Conservation (phyloP, 2,113 vertebrate species). For the Salvelinus namaycush region DNA sequence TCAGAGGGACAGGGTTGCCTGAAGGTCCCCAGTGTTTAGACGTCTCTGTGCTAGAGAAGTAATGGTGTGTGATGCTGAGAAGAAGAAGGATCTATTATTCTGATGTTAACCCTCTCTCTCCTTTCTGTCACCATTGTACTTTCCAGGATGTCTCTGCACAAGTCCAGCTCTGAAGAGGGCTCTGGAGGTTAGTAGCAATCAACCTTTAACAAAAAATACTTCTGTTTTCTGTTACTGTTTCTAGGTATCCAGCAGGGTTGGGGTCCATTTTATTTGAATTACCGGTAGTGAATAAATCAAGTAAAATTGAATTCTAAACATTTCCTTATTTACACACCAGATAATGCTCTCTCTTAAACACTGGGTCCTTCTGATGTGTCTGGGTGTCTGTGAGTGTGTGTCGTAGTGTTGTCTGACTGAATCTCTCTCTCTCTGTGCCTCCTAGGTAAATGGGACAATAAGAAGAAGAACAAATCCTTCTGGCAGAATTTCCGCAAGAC, state of each 20-base stretch:
- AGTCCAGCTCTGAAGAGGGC: slow-evolving; percentile 91
- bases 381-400: slow-evolving; percentile 33
- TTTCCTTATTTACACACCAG: too few species aligned
- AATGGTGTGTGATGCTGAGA: not conserved
- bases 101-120: too few species aligned
- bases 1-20: not conserved
- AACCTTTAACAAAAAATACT: too few species aligned
- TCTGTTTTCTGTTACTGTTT: too few species aligned
- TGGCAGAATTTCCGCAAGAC: slow-evolving; percentile 92
- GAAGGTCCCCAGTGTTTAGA: too few species aligned
- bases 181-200: slow-evolving; percentile 76
- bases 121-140: not conserved
- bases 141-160: slow-evolving; percentile 87
- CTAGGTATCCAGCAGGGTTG: too few species aligned
- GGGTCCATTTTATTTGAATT: too few species aligned
- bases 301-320: too few species aligned
- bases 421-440: too few species aligned
- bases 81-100: not conserved
- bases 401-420: too few species aligned
- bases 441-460: slow-evolving; percentile 81
- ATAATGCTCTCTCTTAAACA: too few species aligned
- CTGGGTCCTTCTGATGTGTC: not conserved
- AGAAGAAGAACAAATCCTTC: slow-evolving; percentile 94
- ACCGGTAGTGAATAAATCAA: too few species aligned
- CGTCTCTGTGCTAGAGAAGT: not conserved